These are phyloP conservation scores for Atherinosoma microstoma DNA, from an alignment of 2,797 vertebrate species.

Conservation along the genomic window DNA sequence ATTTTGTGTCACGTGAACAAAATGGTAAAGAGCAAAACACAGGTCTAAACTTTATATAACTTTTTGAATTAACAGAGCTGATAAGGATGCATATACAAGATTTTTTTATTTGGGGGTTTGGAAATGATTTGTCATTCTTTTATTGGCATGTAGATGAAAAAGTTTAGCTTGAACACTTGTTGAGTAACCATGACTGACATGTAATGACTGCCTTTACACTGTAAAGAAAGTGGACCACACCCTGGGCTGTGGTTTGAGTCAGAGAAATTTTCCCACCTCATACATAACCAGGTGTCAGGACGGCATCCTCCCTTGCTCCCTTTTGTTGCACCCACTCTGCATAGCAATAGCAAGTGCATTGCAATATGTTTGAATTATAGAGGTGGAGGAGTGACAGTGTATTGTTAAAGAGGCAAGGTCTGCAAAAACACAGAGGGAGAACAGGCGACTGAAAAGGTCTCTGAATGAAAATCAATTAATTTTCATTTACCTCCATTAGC, in stretches of 20 bases:
- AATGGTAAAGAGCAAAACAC: neutral
- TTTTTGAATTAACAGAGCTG: slow-evolving; percentile 1
- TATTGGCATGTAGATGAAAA: neutral
- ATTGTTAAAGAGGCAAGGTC: slow-evolving; percentile 78
- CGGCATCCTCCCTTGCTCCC: slow-evolving; percentile 44
- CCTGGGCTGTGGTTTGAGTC: slow-evolving; percentile 43
- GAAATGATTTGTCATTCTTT: neutral
- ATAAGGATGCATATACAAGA: neutral
- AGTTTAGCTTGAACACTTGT: neutral
- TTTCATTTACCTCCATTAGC: slow-evolving; percentile 88
- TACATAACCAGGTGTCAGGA: slow-evolving; percentile 69
- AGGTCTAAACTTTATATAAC: neutral
- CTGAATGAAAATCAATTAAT: slow-evolving; percentile 86
- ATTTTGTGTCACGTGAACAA: neutral
- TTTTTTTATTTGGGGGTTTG: neutral
- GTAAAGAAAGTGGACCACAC: slow-evolving; percentile 33
- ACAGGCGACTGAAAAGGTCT: slow-evolving; percentile 76
- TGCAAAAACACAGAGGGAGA: slow-evolving; percentile 76
- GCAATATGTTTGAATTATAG: slow-evolving; percentile 70
- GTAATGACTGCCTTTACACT: slow-evolving; percentile 19
- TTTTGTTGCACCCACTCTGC: slow-evolving; percentile 68
- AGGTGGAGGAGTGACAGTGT: slow-evolving; percentile 60
- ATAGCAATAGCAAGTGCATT: slow-evolving; percentile 76
- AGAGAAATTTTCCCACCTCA: slow-evolving; percentile 63
- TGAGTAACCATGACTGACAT: neutral